A percentile compares a stretch with the other conserved stretches of the same genome.
Evolutionary conservation across 2,888 invertebrate species (phyloP).

Genomic region (Cheiracanthium punctorium): DNA sequence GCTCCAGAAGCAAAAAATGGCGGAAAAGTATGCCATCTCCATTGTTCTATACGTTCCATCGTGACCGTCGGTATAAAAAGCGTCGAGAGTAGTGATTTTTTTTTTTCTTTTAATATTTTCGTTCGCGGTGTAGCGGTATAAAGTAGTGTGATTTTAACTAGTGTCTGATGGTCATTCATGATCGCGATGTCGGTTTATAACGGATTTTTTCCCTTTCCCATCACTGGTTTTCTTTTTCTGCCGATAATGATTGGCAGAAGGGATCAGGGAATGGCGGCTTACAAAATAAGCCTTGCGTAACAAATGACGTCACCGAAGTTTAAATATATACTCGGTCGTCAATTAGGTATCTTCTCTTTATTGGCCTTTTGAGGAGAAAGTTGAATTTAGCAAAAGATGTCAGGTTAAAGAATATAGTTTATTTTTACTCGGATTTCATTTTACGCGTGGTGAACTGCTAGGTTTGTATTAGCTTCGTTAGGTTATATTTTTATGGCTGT

Average conservation of each 20-base stretch:
- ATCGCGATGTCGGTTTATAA: not conserved
- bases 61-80: not conserved
- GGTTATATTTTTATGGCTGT: too few species aligned
- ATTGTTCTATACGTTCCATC: not conserved
- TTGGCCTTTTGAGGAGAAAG: too few species aligned
- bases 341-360: too few species aligned
- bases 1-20: not conserved
- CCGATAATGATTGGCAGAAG: not conserved
- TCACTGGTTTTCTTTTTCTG: not conserved
- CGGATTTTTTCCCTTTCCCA: not conserved
- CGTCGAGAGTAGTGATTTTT: too few species aligned
- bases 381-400: too few species aligned
- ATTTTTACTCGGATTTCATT: too few species aligned
- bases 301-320: not conserved
- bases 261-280: not conserved
- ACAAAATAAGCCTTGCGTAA: not conserved
- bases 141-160: not conserved
- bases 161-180: constrained; percentile 12
- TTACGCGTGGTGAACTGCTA: too few species aligned
- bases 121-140: not conserved
- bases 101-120: not conserved
- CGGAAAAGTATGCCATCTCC: not conserved
- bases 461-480: too few species aligned
- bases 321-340: too few species aligned
- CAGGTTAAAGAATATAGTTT: too few species aligned